Evolutionary conservation across 2,797 vertebrate species (phyloP).

Genomic region (Gadopsis bispinosus): DNA sequence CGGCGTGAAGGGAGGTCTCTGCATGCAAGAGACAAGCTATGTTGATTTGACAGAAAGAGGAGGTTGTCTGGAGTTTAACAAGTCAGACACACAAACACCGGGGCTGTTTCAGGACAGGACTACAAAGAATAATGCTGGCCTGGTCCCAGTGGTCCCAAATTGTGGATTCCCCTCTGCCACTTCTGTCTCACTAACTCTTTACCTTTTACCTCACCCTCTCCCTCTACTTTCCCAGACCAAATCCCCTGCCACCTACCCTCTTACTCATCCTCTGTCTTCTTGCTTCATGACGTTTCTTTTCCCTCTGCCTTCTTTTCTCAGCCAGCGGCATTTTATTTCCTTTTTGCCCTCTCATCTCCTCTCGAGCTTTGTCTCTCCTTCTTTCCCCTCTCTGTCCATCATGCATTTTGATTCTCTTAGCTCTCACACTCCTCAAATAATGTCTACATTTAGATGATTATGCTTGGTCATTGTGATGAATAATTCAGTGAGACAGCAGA

Average conservation of each 20-base stretch:
- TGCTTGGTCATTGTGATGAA: neutral
- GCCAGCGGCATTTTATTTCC: neutral
- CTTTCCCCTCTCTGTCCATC: conserved; percentile 21
- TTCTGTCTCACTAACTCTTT: conserved; percentile 47
- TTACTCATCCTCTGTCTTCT: conserved; percentile 37
- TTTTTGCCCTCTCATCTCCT: conserved; percentile 14
- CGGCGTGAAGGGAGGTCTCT: conserved; percentile 37
- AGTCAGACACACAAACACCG: conserved; percentile 22
- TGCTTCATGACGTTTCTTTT: conserved; percentile 24
- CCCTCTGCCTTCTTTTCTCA: conserved; percentile 28
- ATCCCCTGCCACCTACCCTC: conserved; percentile 40
- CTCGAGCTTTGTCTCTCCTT: conserved; percentile 10
- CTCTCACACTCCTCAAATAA: neutral
- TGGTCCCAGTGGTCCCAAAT: conserved; percentile 32
- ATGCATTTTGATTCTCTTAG: conserved; percentile 18
- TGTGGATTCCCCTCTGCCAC: conserved; percentile 50
- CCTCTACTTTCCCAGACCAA: conserved; percentile 29
- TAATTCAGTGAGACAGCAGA: neutral
- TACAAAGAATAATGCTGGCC: conserved; percentile 44
- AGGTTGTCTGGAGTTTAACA: conserved; percentile 70
- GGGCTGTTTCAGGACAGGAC: conserved; percentile 44
- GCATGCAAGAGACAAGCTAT: conserved; percentile 52
- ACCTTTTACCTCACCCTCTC: conserved; percentile 26
- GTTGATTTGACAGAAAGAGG: conserved; percentile 58
- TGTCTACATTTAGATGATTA: neutral